Evolutionary conservation across 2,113 vertebrate species (phyloP), one percentile per base, ranked within the genome.

Genomic region (Protobothrops flavoviridis): DNA sequence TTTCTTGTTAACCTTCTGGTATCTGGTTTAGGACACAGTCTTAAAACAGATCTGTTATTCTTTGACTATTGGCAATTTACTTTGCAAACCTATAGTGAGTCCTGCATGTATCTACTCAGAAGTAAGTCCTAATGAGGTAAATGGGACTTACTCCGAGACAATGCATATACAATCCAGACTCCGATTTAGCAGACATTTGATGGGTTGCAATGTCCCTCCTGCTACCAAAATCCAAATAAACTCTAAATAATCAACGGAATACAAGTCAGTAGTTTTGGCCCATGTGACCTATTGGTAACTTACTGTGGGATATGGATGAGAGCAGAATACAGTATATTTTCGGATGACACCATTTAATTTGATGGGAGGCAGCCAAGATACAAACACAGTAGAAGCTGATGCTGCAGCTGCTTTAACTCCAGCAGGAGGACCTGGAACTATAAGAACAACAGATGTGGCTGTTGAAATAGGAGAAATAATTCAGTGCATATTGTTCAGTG

Each of bases 301-400:
- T 98, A 99, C 99, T 90, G 98, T 99, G 93, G 99, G 99, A 95
- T 99, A 99, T 53, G 99, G 99, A 96, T 99, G 99, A 0, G 99
- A 99, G 97, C 99, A 99, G 98, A 99, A 99, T 91, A 99, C 98
- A 0, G 99, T 99, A 97, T 99, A 99, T 97, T 99, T 99, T 93
- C 99, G 97, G 97, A 99, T 99, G 96, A 99, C 97, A 95, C 99
- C 99, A 0, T 99, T 99, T 96, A 99, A 97, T 97, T 99, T 99
- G 96, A 99, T 98, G 0, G 99, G 99, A 74, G 99, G 99, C 3
- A 99, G 98, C 99, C 99, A 99, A 88, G 99, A 99, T 55, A 99
- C 99, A 0, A 99, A 99, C 94, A 99, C 99, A 0, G 98, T 99
- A 3, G 99, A 99, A 95, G 98, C 98, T 0, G 99, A 99, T 93